Conservation (phyloP, 2,797 vertebrate genomes). For the Scolopax bukidnonensis region DNA sequence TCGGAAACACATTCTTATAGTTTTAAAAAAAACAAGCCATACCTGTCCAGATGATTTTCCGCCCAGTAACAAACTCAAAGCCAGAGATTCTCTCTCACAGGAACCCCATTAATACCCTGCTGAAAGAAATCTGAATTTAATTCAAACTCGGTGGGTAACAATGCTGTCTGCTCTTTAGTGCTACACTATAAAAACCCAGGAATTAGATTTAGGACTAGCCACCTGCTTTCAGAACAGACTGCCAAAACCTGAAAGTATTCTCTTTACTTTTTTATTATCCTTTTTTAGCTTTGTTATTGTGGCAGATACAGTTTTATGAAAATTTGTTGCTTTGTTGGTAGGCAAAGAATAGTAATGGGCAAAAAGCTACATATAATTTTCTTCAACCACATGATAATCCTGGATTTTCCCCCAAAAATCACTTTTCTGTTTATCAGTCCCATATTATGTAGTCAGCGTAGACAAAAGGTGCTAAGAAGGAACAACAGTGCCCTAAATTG, state of each 20-base stretch:
- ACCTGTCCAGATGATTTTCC: constrained; percentile 8
- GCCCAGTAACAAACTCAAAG: neutral
- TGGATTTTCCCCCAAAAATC: fast-evolving
- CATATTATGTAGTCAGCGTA: neutral
- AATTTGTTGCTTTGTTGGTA: neutral
- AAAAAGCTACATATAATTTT: neutral
- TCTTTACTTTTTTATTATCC: neutral
- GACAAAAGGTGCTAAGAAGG: neutral
- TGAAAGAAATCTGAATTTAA: constrained; percentile 75
- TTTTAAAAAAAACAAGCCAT: neutral
- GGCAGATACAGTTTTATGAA: neutral
- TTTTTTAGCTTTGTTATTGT: neutral
- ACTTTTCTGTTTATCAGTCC: neutral
- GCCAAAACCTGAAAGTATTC: constrained; percentile 17
- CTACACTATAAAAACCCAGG: constrained; percentile 23
- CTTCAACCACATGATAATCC: fast-evolving
- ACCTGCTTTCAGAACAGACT: constrained; percentile 55
- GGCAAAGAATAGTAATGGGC: neutral
- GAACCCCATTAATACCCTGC: constrained; percentile 63
- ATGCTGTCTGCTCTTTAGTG: constrained; percentile 23
- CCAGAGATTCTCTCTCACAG: neutral
- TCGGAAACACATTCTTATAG: neutral
- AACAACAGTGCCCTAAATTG: fast-evolving
- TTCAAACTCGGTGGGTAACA: constrained; percentile 61
- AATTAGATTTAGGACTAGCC: constrained; percentile 46